Conservation (phyloP, 2,797 vertebrate genomes). For the Cottoperca gobio region DNA sequence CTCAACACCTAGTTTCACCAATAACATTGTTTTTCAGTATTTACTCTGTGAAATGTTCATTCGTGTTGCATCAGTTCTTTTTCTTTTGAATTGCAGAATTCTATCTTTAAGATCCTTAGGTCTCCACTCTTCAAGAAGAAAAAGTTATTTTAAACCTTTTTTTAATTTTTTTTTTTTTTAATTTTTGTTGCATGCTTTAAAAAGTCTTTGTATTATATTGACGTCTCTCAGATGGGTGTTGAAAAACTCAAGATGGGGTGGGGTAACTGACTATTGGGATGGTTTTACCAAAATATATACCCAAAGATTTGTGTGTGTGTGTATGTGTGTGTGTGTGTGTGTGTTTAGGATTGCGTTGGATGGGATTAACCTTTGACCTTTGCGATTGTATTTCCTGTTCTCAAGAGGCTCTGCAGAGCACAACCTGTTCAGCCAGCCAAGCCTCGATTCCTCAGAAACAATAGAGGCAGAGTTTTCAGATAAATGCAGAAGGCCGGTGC, state of each 20-base stretch:
- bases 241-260: conserved; percentile 70
- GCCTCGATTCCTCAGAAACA: conserved; percentile 78
- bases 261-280: conserved; percentile 73
- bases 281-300: conserved; percentile 74
- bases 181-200: conserved; percentile 84
- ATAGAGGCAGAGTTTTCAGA: conserved; percentile 37
- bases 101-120: conserved; percentile 87
- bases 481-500: conserved; percentile 23
- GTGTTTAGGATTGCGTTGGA: conserved; percentile 82
- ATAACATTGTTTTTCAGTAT: conserved; percentile 75
- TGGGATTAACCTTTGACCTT: conserved; percentile 88
- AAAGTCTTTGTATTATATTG: conserved; percentile 74
- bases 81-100: conserved; percentile 78
- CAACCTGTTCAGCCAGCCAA: conserved; percentile 81
- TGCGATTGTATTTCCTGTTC: conserved; percentile 89
- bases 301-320: conserved; percentile 84
- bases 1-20: conserved; percentile 53
- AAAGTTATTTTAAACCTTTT: conserved; percentile 74
- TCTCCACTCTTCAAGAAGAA: conserved; percentile 92
- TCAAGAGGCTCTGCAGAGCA: conserved; percentile 80
- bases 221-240: conserved; percentile 78
- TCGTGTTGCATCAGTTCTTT: conserved; percentile 65
- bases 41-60: conserved; percentile 74
- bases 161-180: conserved; percentile 68
- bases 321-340: conserved; percentile 83